Percentiles rank a stretch among this genome's conserved stretches.
Evolutionary conservation across 2,797 vertebrate genomes (phyloP).

Genomic region (Gymnoscopelus microlampas): DNA sequence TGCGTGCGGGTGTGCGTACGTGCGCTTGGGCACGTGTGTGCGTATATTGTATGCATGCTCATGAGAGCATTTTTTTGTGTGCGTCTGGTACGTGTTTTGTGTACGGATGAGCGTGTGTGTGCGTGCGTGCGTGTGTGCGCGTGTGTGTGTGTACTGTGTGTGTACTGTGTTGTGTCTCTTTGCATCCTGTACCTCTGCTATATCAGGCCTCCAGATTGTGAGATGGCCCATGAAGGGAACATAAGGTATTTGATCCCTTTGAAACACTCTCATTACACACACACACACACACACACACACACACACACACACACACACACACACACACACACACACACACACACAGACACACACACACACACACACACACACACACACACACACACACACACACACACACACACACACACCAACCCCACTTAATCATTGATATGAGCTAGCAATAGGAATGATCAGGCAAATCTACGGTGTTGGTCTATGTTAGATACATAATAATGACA

Average conservation of each 20-base stretch:
- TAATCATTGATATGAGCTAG: too few relatives aligned
- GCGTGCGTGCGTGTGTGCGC: too few relatives aligned
- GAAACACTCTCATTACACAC: conserved; percentile 17
- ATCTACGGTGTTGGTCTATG: too few relatives aligned
- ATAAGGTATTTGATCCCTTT: conserved; percentile 82
- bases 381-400: too few relatives aligned
- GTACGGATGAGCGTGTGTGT: neutral
- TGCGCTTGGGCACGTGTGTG: conserved; percentile 2
- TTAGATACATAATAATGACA: too few relatives aligned
- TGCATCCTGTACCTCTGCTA: conserved; percentile 71
- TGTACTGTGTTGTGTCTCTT: conserved; percentile 57
- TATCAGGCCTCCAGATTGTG: conserved; percentile 86
- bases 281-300: conserved; percentile 22
- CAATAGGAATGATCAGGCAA: too few relatives aligned
- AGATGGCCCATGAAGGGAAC: conserved; percentile 80
- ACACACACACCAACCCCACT: too few relatives aligned
- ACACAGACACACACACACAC: neutral
- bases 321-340: conserved; percentile 7
- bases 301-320: conserved; percentile 17
- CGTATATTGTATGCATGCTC: neutral
- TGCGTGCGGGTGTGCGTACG: neutral
- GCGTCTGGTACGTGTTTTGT: neutral
- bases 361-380: too few relatives aligned
- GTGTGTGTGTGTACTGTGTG: neutral
- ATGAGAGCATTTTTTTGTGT: neutral